A percentile compares a stretch with the other conserved stretches of the same genome.
phyloP scores from a whole-genome alignment of 1,140 invertebrate genomes.

The Brachionus rotundiformis region DNA sequence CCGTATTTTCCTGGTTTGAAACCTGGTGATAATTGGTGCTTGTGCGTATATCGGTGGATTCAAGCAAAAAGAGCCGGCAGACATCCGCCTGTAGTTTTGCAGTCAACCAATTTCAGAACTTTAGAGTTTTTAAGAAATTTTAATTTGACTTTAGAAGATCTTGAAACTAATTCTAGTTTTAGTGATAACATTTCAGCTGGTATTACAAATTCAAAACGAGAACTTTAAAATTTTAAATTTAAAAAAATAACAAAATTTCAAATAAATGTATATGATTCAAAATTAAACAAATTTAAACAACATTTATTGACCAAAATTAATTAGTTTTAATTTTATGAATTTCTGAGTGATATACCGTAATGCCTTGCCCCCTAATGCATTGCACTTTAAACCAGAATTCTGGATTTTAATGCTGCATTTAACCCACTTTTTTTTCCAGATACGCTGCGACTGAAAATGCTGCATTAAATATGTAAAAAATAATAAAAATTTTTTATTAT shows the following conservation, averaged over 20 bases:
- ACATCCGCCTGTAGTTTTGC: neutral
- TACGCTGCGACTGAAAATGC: too few relatives aligned
- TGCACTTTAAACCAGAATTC: too few relatives aligned
- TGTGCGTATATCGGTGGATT: constrained; percentile 49
- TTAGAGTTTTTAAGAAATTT: constrained; percentile 1
- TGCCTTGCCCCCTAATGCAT: too few relatives aligned
- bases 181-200: neutral
- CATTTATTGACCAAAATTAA: too few relatives aligned
- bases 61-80: constrained; percentile 12
- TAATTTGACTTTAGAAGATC: neutral
- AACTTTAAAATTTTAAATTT: constrained; percentile 10
- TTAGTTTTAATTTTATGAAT: too few relatives aligned
- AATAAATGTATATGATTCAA: too few relatives aligned
- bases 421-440: too few relatives aligned
- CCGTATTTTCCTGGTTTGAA: constrained; percentile 49
- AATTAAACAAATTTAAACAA: too few relatives aligned
- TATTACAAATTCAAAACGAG: neutral
- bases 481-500: too few relatives aligned
- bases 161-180: neutral
- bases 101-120: constrained; percentile 8
- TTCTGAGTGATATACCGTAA: too few relatives aligned
- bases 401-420: too few relatives aligned
- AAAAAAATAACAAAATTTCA: neutral
- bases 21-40: constrained; percentile 50
- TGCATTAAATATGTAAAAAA: too few relatives aligned